Evolutionary conservation across 1,140 invertebrate genomes (phyloP), one percentile per base, ranked within the genome.

Genomic region (Xylocopa sonorina): DNA sequence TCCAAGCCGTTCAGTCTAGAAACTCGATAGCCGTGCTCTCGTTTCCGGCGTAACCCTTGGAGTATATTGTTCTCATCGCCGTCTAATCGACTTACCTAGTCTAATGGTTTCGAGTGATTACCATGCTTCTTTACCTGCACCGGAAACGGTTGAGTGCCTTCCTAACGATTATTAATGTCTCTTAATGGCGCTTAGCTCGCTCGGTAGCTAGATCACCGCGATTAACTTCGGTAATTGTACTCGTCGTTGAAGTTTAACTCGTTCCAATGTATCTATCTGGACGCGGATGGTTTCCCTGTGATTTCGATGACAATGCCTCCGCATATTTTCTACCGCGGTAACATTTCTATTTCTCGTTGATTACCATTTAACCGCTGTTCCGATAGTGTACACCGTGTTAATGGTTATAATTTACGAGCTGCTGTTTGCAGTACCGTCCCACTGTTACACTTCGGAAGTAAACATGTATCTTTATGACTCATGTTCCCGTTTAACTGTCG

Each of bases 111-210:
- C 74, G 53, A 77, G 38, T 41, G 55, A 77, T 77, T 69, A 69
- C 43, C 50, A 38, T 27, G 43, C 53, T 50, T 69, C 75, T 71
- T 77, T 50, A 71, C 66, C 55, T 50, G 43, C 29, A 34, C 66
- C 66, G 75, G 66, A 77, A 69, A 77, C 27, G 66, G 41, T 27
- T 29, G 51, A 76, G 51, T 24, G 51, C 43, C 12, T 27, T 27
- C 43, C 21, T 77, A 69, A 77, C 46, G 75, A 68, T 77, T 77
- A 77, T 77, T 77, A 77, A 77, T 41, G 75, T 69, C 75, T 43
- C 75, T 69, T 69, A 71, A 77, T 60, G 66, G 32, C 55, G 64
- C 51, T 38, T 21, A 24, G 27, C 34, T 16, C 38, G 14, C 53
- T 71, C 53, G 46, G 12, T 51, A 9, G 43, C 43, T 18, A 50